phyloP scores from a whole-genome alignment of 2,113 vertebrate species.

The Triplophysa tibetana region DNA sequence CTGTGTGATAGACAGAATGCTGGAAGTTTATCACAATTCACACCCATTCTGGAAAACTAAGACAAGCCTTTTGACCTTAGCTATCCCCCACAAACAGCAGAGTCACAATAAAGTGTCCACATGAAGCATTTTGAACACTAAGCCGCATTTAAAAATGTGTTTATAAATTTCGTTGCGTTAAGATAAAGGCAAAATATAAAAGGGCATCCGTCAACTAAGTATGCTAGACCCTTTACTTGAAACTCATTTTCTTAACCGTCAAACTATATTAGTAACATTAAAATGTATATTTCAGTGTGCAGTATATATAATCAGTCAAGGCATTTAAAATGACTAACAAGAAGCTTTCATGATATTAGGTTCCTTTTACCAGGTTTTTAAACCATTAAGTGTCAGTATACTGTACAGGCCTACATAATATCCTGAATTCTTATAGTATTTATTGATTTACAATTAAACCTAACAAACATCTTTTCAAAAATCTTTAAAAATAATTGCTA shows the following conservation, averaged over 20 bases:
- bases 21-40: constrained; percentile 59
- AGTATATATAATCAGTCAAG: too few species aligned
- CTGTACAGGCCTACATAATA: too few species aligned
- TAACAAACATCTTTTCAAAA: too few species aligned
- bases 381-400: too few species aligned
- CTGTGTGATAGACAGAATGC: constrained; percentile 61
- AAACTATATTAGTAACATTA: too few species aligned
- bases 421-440: too few species aligned
- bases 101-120: constrained; percentile 6
- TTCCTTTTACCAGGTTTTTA: too few species aligned
- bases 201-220: not conserved
- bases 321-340: too few species aligned
- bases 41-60: constrained; percentile 45
- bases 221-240: not conserved
- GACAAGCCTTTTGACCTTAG: not conserved
- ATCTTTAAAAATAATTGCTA: too few species aligned
- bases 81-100: constrained; percentile 52
- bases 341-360: too few species aligned
- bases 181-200: not conserved
- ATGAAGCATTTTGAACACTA: not conserved
- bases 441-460: too few species aligned
- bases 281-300: too few species aligned
- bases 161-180: not conserved
- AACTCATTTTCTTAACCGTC: not conserved
- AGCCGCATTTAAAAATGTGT: not conserved